Conservation (phyloP, 2,797 vertebrate species). For the Chaetophractus vellerosus region DNA sequence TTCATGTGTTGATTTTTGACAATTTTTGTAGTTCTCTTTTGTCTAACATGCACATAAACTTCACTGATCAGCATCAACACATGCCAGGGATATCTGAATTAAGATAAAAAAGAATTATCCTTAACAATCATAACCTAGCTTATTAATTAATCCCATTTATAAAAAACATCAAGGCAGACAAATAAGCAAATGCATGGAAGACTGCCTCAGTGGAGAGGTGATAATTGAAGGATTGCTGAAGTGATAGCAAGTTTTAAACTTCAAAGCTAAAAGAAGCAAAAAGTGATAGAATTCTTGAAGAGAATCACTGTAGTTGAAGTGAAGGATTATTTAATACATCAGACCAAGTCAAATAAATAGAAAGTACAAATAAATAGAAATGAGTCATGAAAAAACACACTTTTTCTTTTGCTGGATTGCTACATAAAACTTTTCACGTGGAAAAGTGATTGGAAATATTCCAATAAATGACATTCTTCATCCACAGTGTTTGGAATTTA, state of each 20-base stretch:
- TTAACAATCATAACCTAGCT: slow-evolving; percentile 74
- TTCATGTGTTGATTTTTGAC: slow-evolving; percentile 78
- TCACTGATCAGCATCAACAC: slow-evolving; percentile 78
- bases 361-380: slow-evolving; percentile 17
- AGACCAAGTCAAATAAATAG: slow-evolving; percentile 11
- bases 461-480: slow-evolving; percentile 59
- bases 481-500: neutral
- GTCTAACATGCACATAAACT: slow-evolving; percentile 71
- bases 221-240: slow-evolving; percentile 85
- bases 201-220: slow-evolving; percentile 82
- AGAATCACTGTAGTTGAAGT: slow-evolving; percentile 37
- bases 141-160: slow-evolving; percentile 85
- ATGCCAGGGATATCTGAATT: slow-evolving; percentile 69
- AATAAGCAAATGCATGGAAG: slow-evolving; percentile 75
- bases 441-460: slow-evolving; percentile 21
- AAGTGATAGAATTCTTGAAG: slow-evolving; percentile 39
- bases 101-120: slow-evolving; percentile 74
- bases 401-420: slow-evolving; percentile 24
- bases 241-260: slow-evolving; percentile 79
- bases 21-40: slow-evolving; percentile 38
- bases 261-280: slow-evolving; percentile 65
- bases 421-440: neutral
- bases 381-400: neutral
- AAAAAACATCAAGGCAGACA: slow-evolving; percentile 82
- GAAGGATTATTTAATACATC: neutral